Evolutionary conservation across 2,888 invertebrate species (phyloP), one percentile per base, ranked within the genome.

Genomic region (Geophilus truncorum): DNA sequence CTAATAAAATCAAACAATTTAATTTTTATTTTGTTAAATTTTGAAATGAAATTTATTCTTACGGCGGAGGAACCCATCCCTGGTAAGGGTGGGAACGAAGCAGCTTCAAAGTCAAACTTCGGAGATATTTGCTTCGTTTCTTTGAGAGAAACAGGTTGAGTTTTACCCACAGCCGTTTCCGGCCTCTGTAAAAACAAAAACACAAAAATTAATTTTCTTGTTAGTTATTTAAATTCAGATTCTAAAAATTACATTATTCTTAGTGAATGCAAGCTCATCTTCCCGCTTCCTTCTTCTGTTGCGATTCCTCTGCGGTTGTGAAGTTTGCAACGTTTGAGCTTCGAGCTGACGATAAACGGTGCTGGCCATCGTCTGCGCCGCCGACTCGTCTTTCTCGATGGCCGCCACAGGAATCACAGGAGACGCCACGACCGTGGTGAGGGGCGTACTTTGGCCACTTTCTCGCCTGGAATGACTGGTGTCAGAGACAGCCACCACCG

Each of bases 71-170:
- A 25, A 32, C 32, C 80, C 25, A 86, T 85, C 32, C 88, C 87
- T 34, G 88, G 88, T 40, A 88, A 84, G 45, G 88, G 88, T 40
- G 88, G 88, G 84, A 88, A 88, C 77, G 87, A 86, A 12, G 85
- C 86, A 75, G 86, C 85, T 83, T 88, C 87, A 79, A 88, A 85
- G 82, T 88, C 88, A 85, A 88, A 88, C 82, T 85, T 86, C n/a
- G 85, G 85, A n/a, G 86, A 83, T 77, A 83, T 82, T 12, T 81
- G 81, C 77, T 82, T 82, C 9, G 70, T 18, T 62, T 82, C 82
- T 82, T 82, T 82, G 40, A 23, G 30, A 23, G 78, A 34, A 34
- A 40, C 78, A 21, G 57, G 10, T 21, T 57, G 57, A 57, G 57
- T 21, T 57, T 57, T 57, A 23, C 57, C 57, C n/a, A 36, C 40